A percentile compares a stretch with the other conserved stretches of the same genome.
These are phyloP conservation scores for Euzetes globulus DNA, from an alignment of 2,888 invertebrate species.

Conservation along the genomic window DNA sequence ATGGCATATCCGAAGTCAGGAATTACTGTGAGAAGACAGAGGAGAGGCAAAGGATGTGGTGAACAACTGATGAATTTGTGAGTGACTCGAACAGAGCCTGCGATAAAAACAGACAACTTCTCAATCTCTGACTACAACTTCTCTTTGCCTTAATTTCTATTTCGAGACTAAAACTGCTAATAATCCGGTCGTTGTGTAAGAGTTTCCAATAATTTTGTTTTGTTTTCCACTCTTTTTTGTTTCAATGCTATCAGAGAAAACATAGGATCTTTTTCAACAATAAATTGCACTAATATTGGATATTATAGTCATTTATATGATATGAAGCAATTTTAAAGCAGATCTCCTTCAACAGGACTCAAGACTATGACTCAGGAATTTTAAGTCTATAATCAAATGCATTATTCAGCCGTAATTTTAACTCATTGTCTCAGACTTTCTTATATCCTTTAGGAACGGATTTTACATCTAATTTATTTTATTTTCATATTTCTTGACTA, in stretches of 20 bases:
- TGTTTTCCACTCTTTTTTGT: not conserved
- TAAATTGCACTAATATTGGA: too few relatives aligned
- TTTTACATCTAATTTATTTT: not conserved
- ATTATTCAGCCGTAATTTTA: not conserved
- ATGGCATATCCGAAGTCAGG: not conserved
- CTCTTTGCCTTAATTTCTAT: conserved; percentile 3
- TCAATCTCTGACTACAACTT: not conserved
- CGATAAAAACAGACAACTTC: not conserved
- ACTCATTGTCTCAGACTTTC: not conserved
- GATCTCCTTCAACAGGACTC: not conserved
- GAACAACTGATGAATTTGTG: not conserved
- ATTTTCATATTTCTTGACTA: not conserved
- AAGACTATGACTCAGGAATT: not conserved
- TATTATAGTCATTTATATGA: too few relatives aligned
- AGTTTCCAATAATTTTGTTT: not conserved
- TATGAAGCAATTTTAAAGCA: not conserved
- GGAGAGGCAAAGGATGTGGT: conserved; percentile 14
- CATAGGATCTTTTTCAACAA: not conserved
- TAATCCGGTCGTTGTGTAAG: not conserved
- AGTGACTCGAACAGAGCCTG: conserved; percentile 3
- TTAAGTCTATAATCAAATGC: not conserved
- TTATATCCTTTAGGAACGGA: not conserved
- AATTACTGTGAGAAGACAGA: not conserved
- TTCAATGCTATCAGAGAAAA: not conserved
- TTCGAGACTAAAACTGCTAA: not conserved